Base-by-base conservation (phyloP, 2,888 invertebrate species). In the Bhutanitis thaidina region DNA sequence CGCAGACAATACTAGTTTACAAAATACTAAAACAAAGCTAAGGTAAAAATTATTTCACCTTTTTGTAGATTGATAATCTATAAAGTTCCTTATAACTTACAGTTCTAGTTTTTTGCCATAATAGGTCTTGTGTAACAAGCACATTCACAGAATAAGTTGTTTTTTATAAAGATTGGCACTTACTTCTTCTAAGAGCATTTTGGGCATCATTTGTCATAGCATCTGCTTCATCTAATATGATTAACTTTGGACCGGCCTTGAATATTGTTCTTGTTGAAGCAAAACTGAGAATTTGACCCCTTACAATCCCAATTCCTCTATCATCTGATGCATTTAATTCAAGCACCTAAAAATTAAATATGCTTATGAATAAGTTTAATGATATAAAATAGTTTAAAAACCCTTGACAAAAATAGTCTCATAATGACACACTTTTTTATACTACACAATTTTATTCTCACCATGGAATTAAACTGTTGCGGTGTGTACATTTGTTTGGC, bases 131-230 rank as follows among this genome's bases (percentile, higher is more conserved):
- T n/a, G n/a, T n/a, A n/a, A n/a, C n/a, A n/a, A n/a, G n/a, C n/a
- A n/a, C n/a, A n/a, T n/a, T n/a, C n/a, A n/a, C n/a, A n/a, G n/a
- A n/a, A n/a, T n/a, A n/a, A n/a, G n/a, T n/a, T n/a, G n/a, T 20
- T 20, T 20, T 3, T 3, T 5, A 20, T 20, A 20, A 20, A 20
- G 5, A 20, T 20, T 20, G 20, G 20, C 27, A 87, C 92, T 91
- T 90, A 96, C 96, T 97, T 91, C 98, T 93, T 62, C 98, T 91
- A 0, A 98, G 90, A 25, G 99, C 99, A 91, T 99, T 99, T 78
- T 99, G 99, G 1, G 99, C 99, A 92, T 99, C 99, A 80, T 96
- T 96, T 0, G 99, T 99, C 99, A 99, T 99, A 0, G 98, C 98
- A 91, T 99, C 99, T 0, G 99, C 99, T 90, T 99, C 99, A 91